Conservation (phyloP, 1,140 invertebrate species). For the Calliphora vicina region DNA sequence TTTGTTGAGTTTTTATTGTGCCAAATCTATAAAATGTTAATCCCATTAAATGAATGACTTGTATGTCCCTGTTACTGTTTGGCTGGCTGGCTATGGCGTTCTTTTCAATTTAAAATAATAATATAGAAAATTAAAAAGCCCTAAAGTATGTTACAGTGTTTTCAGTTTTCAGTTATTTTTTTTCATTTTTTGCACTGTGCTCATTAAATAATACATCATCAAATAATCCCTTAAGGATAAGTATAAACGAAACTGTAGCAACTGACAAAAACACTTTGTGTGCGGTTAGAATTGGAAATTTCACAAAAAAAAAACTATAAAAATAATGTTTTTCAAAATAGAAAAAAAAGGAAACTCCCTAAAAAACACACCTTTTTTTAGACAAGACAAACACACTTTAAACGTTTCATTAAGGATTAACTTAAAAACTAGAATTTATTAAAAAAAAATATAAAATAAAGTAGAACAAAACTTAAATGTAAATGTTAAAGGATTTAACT, state of each 20-base stretch:
- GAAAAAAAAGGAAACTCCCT: slow-evolving; percentile 1
- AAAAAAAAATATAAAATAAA: not conserved
- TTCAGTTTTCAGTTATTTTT: not conserved
- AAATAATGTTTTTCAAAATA: not conserved
- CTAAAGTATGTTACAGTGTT: not conserved
- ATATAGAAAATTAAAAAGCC: not conserved
- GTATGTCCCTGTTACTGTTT: no score
- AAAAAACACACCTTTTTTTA: not conserved
- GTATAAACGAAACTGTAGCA: not conserved
- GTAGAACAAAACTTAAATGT: not conserved
- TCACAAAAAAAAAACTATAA: not conserved
- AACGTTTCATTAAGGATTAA: not conserved
- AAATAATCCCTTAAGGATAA: slow-evolving; percentile 10
- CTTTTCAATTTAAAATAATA: no score
- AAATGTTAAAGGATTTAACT: not conserved
- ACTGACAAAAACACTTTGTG: not conserved
- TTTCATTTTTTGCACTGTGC: not conserved
- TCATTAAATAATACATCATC: slow-evolving; percentile 14
- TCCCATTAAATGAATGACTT: no score
- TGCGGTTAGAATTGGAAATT: not conserved
- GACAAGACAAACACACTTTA: not conserved
- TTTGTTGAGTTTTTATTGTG: no score
- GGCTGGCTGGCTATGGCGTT: no score
- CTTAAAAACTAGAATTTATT: not conserved
- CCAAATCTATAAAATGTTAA: no score